These are phyloP conservation scores for Phalacrocorax brasilianus DNA, from an alignment of 2,113 vertebrate genomes.

Conservation along the genomic window DNA sequence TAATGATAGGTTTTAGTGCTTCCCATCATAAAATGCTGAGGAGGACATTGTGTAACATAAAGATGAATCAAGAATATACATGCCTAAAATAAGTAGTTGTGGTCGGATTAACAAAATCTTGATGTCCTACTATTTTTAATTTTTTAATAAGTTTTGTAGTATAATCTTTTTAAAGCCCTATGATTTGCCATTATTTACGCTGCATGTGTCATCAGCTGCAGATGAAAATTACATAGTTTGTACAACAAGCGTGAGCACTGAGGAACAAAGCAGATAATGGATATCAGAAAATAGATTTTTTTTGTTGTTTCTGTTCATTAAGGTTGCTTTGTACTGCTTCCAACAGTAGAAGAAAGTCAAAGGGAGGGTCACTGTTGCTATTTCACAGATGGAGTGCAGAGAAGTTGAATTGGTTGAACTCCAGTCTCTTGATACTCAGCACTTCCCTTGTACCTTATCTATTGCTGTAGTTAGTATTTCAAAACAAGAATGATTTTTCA, in stretches of 20 bases:
- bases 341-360: slow-evolving; percentile 15
- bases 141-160: background rate
- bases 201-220: background rate
- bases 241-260: background rate
- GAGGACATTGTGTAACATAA: background rate
- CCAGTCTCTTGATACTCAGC: background rate
- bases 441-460: background rate
- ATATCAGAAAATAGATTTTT: background rate
- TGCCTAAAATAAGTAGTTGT: background rate
- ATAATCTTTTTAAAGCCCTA: background rate
- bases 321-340: slow-evolving; percentile 31
- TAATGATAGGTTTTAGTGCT: slow-evolving; percentile 16
- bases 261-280: slow-evolving; percentile 32
- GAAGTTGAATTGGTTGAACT: slow-evolving; percentile 14
- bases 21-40: background rate
- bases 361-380: background rate
- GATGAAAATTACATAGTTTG: background rate
- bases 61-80: background rate
- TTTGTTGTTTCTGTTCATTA: background rate
- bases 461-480: background rate
- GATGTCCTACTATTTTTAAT: background rate
- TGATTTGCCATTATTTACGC: slow-evolving; percentile 20
- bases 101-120: background rate
- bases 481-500: background rate
- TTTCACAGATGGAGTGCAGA: slow-evolving; percentile 10